Percentiles rank a stretch among this genome's conserved stretches.
Evolutionary conservation across 2,113 vertebrate genomes (phyloP).

Genomic region (Burhinus bistriatus): DNA sequence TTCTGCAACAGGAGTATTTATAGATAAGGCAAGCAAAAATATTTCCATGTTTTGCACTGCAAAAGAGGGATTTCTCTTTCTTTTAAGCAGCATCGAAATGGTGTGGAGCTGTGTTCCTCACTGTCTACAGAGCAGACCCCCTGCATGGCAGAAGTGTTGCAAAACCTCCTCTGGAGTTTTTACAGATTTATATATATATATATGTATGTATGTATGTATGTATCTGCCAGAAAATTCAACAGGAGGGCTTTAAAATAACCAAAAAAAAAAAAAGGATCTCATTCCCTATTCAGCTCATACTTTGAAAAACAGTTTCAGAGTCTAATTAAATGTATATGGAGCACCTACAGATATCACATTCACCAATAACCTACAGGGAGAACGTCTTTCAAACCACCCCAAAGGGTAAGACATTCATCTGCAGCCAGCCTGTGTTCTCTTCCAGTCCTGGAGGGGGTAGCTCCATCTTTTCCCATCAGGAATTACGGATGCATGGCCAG

Average conservation of each 20-base stretch:
- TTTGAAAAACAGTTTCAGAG: background rate
- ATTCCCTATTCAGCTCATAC: background rate
- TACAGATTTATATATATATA: background rate
- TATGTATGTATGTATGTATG: background rate
- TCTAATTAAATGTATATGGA: background rate
- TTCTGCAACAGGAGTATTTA: background rate
- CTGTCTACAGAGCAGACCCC: background rate
- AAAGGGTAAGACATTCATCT: background rate
- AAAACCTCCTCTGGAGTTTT: background rate
- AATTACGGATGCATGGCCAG: rapidly evolving
- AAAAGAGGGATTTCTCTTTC: background rate
- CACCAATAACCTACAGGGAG: background rate
- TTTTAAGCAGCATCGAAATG: background rate
- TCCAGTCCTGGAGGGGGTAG: background rate
- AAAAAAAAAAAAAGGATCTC: background rate
- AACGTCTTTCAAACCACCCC: background rate
- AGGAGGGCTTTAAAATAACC: background rate
- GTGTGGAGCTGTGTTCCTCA: background rate
- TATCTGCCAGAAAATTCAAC: background rate
- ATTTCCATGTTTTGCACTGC: background rate
- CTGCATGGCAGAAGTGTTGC: background rate
- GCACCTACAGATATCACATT: background rate
- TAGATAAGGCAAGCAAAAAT: constrained; percentile 5
- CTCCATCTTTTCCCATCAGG: background rate
- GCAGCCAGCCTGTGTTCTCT: background rate